A percentile compares a stretch with the other conserved stretches of the same genome.
Conservation (phyloP, 2,113 vertebrate genomes). For the Sminthopsis crassicaudata region DNA sequence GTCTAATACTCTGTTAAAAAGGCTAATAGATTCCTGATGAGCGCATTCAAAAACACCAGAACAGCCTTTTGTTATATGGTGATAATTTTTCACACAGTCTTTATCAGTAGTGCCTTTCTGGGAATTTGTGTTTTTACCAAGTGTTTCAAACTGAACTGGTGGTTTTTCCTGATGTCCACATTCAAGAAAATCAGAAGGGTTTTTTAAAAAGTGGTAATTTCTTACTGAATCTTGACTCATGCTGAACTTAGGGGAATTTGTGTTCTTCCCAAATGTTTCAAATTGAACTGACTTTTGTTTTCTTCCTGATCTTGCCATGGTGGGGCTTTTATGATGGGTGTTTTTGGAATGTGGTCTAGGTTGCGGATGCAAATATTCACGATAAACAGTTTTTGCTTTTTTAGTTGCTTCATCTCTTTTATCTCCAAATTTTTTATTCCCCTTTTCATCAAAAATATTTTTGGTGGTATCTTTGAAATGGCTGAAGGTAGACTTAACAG, state of each 20-base stretch:
- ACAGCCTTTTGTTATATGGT: slow-evolving; percentile 86
- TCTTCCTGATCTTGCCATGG: slow-evolving; percentile 78
- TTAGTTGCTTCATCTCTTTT: slow-evolving; percentile 80
- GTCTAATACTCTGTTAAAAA: slow-evolving; percentile 90
- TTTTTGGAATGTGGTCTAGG: slow-evolving; percentile 65
- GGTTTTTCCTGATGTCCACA: slow-evolving; percentile 63
- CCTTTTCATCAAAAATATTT: slow-evolving; percentile 89
- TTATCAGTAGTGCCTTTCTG: slow-evolving; percentile 79
- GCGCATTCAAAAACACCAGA: slow-evolving; percentile 91
- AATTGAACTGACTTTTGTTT: slow-evolving; percentile 74
- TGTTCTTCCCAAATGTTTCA: slow-evolving; percentile 77
- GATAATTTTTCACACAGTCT: slow-evolving; percentile 72
- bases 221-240: slow-evolving; percentile 79
- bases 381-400: slow-evolving; percentile 78
- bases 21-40: slow-evolving; percentile 89
- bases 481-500: slow-evolving; percentile 95
- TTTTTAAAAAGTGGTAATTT: slow-evolving; percentile 67
- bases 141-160: slow-evolving; percentile 72
- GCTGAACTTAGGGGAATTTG: slow-evolving; percentile 76
- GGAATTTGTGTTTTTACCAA: slow-evolving; percentile 76
- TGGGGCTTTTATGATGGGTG: slow-evolving; percentile 68
- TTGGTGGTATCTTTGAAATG: slow-evolving; percentile 95
- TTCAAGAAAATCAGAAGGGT: not conserved
- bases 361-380: slow-evolving; percentile 76
- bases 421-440: slow-evolving; percentile 80